A percentile compares a stretch with the other conserved stretches of the same genome.
Evolutionary conservation across 2,797 vertebrate species (phyloP).

Genomic region (Myotis pilosus): DNA sequence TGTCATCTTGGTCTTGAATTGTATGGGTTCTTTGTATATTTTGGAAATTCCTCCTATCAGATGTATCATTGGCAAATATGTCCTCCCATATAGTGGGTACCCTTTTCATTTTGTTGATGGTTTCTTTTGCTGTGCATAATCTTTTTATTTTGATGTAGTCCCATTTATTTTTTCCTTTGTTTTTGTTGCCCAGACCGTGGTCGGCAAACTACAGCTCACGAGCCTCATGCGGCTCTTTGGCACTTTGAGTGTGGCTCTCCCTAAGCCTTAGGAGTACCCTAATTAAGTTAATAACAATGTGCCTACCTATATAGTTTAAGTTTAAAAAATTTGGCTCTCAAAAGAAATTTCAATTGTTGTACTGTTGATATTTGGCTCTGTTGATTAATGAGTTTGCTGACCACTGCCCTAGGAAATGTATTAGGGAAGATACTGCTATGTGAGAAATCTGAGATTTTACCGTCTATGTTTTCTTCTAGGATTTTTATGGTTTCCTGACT

Average conservation of each 20-base stretch:
- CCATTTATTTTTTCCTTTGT: background rate
- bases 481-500: background rate
- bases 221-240: too few species aligned
- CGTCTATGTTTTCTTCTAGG: background rate
- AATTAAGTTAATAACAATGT: too few species aligned
- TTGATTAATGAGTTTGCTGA: too few species aligned
- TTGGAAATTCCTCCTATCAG: background rate
- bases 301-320: too few species aligned
- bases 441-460: background rate
- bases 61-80: background rate
- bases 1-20: background rate
- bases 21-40: background rate
- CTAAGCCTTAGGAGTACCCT: too few species aligned
- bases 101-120: background rate
- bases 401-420: background rate
- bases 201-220: too few species aligned
- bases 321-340: too few species aligned
- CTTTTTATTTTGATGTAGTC: background rate
- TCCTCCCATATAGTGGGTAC: background rate
- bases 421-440: background rate
- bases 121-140: background rate
- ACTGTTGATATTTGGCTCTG: too few species aligned
- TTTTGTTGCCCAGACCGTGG: background rate
- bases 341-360: too few species aligned
- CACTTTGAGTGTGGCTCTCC: too few species aligned